Percentiles rank a stretch among this genome's conserved stretches.
Conservation (phyloP, 2,888 invertebrate genomes). For the Diachrysia chrysitis region DNA sequence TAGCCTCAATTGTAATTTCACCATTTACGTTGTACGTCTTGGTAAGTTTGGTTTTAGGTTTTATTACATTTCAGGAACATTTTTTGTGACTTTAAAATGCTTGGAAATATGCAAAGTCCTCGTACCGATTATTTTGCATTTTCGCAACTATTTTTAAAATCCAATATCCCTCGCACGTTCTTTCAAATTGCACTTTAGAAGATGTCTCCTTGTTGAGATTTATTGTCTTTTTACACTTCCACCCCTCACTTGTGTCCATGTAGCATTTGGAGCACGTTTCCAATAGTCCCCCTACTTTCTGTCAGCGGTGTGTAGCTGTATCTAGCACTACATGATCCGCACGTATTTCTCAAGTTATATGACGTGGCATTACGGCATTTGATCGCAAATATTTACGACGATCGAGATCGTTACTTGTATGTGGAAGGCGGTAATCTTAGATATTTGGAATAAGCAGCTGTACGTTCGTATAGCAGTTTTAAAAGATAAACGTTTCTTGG, state of each 20-base stretch:
- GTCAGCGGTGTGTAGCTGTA: neutral
- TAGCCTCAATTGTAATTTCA: neutral
- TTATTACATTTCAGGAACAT: too few relatives aligned
- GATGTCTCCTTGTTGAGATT: slow-evolving; percentile 16
- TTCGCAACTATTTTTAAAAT: slow-evolving; percentile 20
- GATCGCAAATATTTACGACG: slow-evolving; percentile 20
- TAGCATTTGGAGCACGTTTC: slow-evolving; percentile 42
- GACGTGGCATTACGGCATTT: slow-evolving; percentile 14
- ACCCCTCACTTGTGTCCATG: slow-evolving; percentile 15
- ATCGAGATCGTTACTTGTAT: slow-evolving; percentile 6
- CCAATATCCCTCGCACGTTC: slow-evolving; percentile 20
- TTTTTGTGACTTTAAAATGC: too few relatives aligned
- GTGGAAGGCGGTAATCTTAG: too few relatives aligned
- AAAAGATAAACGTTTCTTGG: neutral
- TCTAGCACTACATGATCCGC: neutral
- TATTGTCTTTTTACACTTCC: slow-evolving; percentile 18
- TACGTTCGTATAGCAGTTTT: neutral
- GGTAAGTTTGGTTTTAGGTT: too few relatives aligned
- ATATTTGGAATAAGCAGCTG: slow-evolving; percentile 1
- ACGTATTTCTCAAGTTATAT: slow-evolving; percentile 12
- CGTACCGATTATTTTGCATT: slow-evolving; percentile 10
- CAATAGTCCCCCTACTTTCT: neutral
- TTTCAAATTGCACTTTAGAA: slow-evolving; percentile 11
- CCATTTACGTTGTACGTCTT: too few relatives aligned
- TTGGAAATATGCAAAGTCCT: slow-evolving; percentile 8